These are phyloP conservation scores for Mormyrus lacerda DNA, from an alignment of 2,113 vertebrate genomes.

Conservation along the genomic window DNA sequence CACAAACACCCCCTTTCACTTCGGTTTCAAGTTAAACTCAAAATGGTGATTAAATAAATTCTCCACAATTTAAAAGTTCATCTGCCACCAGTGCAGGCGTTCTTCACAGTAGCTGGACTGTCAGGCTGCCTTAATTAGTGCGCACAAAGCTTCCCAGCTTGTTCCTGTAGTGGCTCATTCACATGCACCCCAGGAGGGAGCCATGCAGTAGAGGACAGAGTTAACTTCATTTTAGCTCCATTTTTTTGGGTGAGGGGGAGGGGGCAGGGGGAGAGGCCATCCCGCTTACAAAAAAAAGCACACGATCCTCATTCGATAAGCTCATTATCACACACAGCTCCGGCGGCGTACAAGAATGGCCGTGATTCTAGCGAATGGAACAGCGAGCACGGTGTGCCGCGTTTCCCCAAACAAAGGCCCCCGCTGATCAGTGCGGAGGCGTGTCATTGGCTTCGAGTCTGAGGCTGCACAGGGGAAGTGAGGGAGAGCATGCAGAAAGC, in stretches of 20 bases:
- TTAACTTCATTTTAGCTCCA: slow-evolving; percentile 59
- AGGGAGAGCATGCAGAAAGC: not conserved
- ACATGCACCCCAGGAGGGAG: slow-evolving; percentile 50
- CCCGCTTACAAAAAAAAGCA: not conserved
- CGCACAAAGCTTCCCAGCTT: slow-evolving; percentile 58
- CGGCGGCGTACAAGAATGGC: not conserved
- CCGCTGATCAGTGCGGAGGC: not conserved
- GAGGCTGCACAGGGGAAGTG: not conserved
- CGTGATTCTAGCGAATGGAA: not conserved
- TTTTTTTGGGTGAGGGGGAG: slow-evolving; percentile 38
- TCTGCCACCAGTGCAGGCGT: slow-evolving; percentile 28
- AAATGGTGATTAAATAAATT: not conserved
- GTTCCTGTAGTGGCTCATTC: slow-evolving; percentile 51
- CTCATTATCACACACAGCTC: slow-evolving; percentile 8
- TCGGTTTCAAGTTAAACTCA: not conserved
- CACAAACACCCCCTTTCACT: not conserved
- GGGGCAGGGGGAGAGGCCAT: slow-evolving; percentile 7
- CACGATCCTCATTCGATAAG: not conserved
- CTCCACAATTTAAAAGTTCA: slow-evolving; percentile 3
- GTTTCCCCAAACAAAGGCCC: not conserved
- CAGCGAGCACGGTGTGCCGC: not conserved
- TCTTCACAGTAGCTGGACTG: slow-evolving; percentile 36
- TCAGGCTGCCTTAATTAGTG: slow-evolving; percentile 47
- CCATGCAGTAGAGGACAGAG: slow-evolving; percentile 49
- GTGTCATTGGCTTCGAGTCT: not conserved